Evolutionary conservation across 2,113 vertebrate species (phyloP), one percentile per base, ranked within the genome.

Genomic region (Cromileptes altivelis): DNA sequence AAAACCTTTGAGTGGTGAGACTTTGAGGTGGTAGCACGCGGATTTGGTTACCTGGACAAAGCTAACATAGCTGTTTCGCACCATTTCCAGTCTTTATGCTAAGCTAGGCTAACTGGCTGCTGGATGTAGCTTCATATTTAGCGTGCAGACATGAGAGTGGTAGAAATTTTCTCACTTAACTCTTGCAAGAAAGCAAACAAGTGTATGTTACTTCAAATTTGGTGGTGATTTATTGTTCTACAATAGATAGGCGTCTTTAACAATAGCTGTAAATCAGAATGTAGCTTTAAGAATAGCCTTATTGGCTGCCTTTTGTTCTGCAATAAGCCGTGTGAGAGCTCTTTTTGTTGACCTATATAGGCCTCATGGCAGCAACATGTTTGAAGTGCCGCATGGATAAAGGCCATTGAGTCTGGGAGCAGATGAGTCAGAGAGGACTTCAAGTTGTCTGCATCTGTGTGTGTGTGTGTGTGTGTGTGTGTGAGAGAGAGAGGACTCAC

Each of bases 341-440:
- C 13, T 55, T 45, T 9, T 47, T 76, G 49, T 69, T 56, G 76
- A 30, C 25, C 21, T 3, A 2, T 45, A 18, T 4, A 49, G 37
- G 33, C 23, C 19, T 27, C 19, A 62, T 15, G 27, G 64, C 56
- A 68, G 21, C 45, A 63, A 75, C 50, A 82, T 73, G 60, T 79
- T 69, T 76, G 60, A 47, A 61, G 57, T 70, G 42, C 21, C 27
- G 61, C 23, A 18, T 57, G 37, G 4, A 45, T 52, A 15, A 69
- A 71, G 49, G 69, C 21, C 23, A 40, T 1, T 21, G 70, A 53
- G 75, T 79, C 47, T 78, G 33, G 21, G 40, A 65, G 53, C 19
- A n/a, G 50, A 88, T 85, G 76, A 88, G 78, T 64, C 79, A 84
- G 76, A 57, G 40, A n/a, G 23, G 49, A 9, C 13, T 55, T 42